Conservation (phyloP, 2,888 invertebrate genomes). For the Agriopis marginaria region DNA sequence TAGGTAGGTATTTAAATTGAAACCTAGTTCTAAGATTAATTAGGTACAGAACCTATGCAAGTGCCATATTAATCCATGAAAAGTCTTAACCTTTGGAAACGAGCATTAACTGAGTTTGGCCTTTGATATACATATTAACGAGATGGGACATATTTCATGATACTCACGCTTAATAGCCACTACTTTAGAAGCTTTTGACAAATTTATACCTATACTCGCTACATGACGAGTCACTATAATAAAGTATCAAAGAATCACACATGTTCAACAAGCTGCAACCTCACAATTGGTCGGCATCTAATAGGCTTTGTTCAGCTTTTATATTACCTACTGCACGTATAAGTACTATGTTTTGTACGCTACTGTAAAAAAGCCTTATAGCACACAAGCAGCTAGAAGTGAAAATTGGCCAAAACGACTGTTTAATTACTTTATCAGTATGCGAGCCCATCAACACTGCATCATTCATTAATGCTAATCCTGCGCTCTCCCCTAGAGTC, state of each 20-base stretch:
- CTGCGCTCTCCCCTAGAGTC: slow-evolving; percentile 21
- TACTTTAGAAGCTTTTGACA: neutral
- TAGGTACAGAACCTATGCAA: no score
- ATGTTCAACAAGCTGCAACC: no score
- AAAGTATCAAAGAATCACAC: no score
- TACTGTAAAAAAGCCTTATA: neutral
- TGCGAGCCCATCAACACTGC: slow-evolving; percentile 35
- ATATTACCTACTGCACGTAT: no score
- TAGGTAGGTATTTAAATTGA: no score
- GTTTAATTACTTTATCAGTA: slow-evolving; percentile 33
- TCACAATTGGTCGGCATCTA: no score
- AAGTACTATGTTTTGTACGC: no score
- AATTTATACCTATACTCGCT: neutral
- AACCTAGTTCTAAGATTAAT: no score
- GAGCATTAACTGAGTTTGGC: neutral
- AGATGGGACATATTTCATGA: neutral
- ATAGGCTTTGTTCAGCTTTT: no score
- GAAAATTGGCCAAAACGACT: slow-evolving; percentile 25
- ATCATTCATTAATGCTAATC: slow-evolving; percentile 35
- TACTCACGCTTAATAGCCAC: neutral
- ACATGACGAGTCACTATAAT: neutral
- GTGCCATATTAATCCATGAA: neutral
- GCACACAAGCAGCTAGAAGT: slow-evolving; percentile 16
- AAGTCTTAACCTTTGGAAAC: no score
- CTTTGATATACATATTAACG: slow-evolving; percentile 12